Evolutionary conservation across 2,888 invertebrate species (phyloP).

Genomic region (Scaptomyza parva): DNA sequence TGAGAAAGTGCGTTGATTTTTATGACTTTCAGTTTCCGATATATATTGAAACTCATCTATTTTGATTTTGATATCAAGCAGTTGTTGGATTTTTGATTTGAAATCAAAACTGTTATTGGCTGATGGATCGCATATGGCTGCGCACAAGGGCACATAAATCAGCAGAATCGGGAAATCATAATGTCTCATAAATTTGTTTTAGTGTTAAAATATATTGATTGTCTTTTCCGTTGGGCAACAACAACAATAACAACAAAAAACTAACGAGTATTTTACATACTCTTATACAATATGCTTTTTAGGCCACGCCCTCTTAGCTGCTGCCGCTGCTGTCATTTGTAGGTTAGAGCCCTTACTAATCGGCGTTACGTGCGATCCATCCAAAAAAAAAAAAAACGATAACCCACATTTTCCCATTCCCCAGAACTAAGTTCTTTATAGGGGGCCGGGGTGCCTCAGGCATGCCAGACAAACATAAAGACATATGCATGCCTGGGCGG

Average conservation of each 20-base stretch:
- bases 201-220: slow-evolving; percentile 24
- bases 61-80: slow-evolving; percentile 38
- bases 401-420: slow-evolving; percentile 7
- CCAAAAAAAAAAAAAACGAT: no score
- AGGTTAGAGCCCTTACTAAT: slow-evolving; percentile 69
- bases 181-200: slow-evolving; percentile 50
- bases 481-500: slow-evolving; percentile 41
- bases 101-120: neutral
- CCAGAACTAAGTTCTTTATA: slow-evolving; percentile 14
- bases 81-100: slow-evolving; percentile 21
- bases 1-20: slow-evolving; percentile 66
- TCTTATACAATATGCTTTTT: neutral
- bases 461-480: slow-evolving; percentile 13
- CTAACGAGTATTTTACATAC: slow-evolving; percentile 7
- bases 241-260: slow-evolving; percentile 16
- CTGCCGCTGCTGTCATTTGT: slow-evolving; percentile 35
- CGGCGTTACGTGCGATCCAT: slow-evolving; percentile 75
- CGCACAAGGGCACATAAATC: neutral
- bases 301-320: slow-evolving; percentile 26
- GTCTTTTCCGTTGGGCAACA: slow-evolving; percentile 32
- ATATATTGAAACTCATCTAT: slow-evolving; percentile 23
- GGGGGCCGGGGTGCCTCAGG: slow-evolving; percentile 21
- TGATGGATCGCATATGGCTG: slow-evolving; percentile 22
- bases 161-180: slow-evolving; percentile 47
- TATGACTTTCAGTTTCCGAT: slow-evolving; percentile 65